A percentile compares a stretch with the other conserved stretches of the same genome.
Evolutionary conservation across 2,888 invertebrate species (phyloP).

Genomic region (Hesperia comma): DNA sequence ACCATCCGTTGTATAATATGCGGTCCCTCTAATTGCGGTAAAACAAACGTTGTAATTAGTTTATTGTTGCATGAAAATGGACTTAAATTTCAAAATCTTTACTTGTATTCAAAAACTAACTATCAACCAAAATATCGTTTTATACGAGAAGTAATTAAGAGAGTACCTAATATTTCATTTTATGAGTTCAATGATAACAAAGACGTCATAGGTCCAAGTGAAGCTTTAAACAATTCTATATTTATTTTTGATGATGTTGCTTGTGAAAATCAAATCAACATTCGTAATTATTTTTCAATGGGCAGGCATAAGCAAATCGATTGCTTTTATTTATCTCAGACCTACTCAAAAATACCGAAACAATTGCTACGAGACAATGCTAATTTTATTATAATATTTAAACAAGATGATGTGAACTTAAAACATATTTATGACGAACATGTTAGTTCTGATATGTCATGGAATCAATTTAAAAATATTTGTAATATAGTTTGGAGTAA

Average conservation of each 20-base stretch:
- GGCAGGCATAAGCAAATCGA: constrained; percentile 41
- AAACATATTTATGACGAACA: constrained; percentile 50
- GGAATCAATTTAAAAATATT: constrained; percentile 45
- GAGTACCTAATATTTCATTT: constrained; percentile 32
- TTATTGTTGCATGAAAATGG: constrained; percentile 43
- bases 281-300: constrained; percentile 38
- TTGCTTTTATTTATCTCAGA: too few relatives aligned
- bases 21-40: constrained; percentile 42
- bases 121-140: constrained; percentile 42
- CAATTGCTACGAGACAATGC: constrained; percentile 49
- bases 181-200: constrained; percentile 30
- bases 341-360: constrained; percentile 50
- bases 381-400: constrained; percentile 47
- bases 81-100: constrained; percentile 38
- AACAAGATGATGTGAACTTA: constrained; percentile 44
- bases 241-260: constrained; percentile 18
- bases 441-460: constrained; percentile 36
- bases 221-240: constrained; percentile 36
- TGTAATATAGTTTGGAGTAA: constrained; percentile 37
- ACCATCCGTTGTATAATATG: constrained; percentile 39
- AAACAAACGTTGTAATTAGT: constrained; percentile 41
- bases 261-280: constrained; percentile 35
- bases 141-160: constrained; percentile 34
- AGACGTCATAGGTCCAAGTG: constrained; percentile 41
- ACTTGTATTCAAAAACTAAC: constrained; percentile 41